Conservation (phyloP, 2,888 invertebrate species). For the Odiellus spinosus region DNA sequence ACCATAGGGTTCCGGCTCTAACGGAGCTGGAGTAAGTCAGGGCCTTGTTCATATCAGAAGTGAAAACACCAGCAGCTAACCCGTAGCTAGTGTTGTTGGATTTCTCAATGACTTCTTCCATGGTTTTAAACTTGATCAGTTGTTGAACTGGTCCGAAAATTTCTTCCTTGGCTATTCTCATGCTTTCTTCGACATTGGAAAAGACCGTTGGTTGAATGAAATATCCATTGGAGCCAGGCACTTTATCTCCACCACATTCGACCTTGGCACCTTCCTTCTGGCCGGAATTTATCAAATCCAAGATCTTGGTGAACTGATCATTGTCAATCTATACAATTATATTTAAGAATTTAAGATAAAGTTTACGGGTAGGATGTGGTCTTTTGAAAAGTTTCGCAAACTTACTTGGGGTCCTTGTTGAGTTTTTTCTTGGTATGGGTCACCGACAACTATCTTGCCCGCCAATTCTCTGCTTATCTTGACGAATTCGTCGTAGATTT, state of each 20-base stretch:
- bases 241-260: slow-evolving; percentile 26
- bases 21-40: slow-evolving; percentile 54
- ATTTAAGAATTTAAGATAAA: not conserved
- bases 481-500: slow-evolving; percentile 34
- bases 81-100: slow-evolving; percentile 67
- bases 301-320: slow-evolving; percentile 28
- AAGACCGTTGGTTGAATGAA: slow-evolving; percentile 31
- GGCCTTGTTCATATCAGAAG: slow-evolving; percentile 59
- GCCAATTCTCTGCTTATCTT: slow-evolving; percentile 22
- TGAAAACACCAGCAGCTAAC: slow-evolving; percentile 64
- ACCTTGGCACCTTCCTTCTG: slow-evolving; percentile 30
- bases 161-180: slow-evolving; percentile 31
- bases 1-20: slow-evolving; percentile 34
- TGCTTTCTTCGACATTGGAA: slow-evolving; percentile 28
- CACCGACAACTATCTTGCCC: slow-evolving; percentile 23
- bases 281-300: slow-evolving; percentile 28
- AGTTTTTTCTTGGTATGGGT: slow-evolving; percentile 24
- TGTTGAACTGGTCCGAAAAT: slow-evolving; percentile 34
- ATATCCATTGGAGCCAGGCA: slow-evolving; percentile 25
- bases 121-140: slow-evolving; percentile 31
- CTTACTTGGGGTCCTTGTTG: slow-evolving; percentile 24
- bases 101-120: slow-evolving; percentile 57
- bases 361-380: no score
- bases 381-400: no score
- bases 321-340: slow-evolving; percentile 27